These are phyloP conservation scores for Balaeniceps rex DNA, from an alignment of 2,113 vertebrate genomes.

Conservation along the genomic window DNA sequence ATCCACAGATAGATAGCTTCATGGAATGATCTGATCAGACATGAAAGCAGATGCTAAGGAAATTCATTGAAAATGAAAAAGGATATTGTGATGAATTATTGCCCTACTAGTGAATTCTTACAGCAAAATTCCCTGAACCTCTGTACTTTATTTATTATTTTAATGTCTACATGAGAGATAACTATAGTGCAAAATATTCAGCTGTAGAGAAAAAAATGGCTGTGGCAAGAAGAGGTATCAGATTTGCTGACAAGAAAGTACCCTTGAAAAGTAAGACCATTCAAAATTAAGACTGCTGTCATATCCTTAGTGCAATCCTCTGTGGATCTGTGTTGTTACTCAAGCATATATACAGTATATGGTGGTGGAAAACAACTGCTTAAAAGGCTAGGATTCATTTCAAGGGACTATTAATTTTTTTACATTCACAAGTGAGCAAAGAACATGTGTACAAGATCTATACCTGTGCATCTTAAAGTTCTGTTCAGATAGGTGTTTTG, in stretches of 20 bases:
- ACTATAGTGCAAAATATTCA: neutral
- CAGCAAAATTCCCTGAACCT: neutral
- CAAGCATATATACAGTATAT: neutral
- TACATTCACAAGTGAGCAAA: neutral
- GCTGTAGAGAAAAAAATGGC: neutral
- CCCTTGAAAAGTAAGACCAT: neutral
- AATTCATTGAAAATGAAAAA: neutral
- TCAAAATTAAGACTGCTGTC: neutral
- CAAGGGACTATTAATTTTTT: neutral
- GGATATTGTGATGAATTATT: neutral
- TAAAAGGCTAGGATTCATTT: neutral
- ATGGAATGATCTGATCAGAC: neutral
- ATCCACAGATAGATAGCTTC: neutral
- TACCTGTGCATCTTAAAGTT: neutral
- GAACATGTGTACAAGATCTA: neutral
- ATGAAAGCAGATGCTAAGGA: neutral
- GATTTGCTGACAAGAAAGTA: neutral
- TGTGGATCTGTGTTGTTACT: neutral
- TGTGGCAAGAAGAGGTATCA: neutral
- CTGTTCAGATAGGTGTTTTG: neutral
- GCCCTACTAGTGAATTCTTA: neutral
- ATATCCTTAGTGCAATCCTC: neutral
- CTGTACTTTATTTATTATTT: neutral
- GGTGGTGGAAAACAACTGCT: neutral
- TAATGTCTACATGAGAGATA: neutral